Conservation (phyloP, 1,140 invertebrate genomes). For the Drosophila micromelanica region DNA sequence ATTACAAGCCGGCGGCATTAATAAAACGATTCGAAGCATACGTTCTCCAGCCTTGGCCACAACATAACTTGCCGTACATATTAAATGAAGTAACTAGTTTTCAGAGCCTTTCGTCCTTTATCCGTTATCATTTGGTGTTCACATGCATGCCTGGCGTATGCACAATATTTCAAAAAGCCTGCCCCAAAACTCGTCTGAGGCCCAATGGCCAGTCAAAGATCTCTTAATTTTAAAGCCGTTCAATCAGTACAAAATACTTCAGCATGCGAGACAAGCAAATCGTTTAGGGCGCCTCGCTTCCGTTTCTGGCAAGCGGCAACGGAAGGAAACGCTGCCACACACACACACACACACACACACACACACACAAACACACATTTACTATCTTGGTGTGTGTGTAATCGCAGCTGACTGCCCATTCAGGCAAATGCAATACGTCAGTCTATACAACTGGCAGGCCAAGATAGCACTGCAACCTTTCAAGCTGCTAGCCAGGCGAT, state of each 20-base stretch:
- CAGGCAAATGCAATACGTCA: slow-evolving; percentile 79
- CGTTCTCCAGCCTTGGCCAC: slow-evolving; percentile 10
- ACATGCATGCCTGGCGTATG: slow-evolving; percentile 35
- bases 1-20: slow-evolving; percentile 38
- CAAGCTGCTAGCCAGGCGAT: slow-evolving; percentile 54
- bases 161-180: slow-evolving; percentile 39
- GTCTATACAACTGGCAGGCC: slow-evolving; percentile 52
- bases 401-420: slow-evolving; percentile 76
- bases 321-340: slow-evolving; percentile 62
- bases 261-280: slow-evolving; percentile 77
- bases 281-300: slow-evolving; percentile 75
- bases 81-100: slow-evolving; percentile 14
- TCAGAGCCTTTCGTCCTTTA: not conserved
- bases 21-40: slow-evolving; percentile 32
- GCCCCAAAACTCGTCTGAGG: not conserved
- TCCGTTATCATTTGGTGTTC: slow-evolving; percentile 21
- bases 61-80: slow-evolving; percentile 3
- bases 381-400: slow-evolving; percentile 51
- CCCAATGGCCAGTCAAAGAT: slow-evolving; percentile 32
- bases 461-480: slow-evolving; percentile 57
- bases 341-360: slow-evolving; percentile 7
- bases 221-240: slow-evolving; percentile 72
- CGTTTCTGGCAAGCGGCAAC: slow-evolving; percentile 51
- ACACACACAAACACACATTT: not conserved
- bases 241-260: slow-evolving; percentile 62